These are phyloP conservation scores for Rhynchonycteris naso DNA, from an alignment of 2,797 vertebrate species.

Conservation along the genomic window DNA sequence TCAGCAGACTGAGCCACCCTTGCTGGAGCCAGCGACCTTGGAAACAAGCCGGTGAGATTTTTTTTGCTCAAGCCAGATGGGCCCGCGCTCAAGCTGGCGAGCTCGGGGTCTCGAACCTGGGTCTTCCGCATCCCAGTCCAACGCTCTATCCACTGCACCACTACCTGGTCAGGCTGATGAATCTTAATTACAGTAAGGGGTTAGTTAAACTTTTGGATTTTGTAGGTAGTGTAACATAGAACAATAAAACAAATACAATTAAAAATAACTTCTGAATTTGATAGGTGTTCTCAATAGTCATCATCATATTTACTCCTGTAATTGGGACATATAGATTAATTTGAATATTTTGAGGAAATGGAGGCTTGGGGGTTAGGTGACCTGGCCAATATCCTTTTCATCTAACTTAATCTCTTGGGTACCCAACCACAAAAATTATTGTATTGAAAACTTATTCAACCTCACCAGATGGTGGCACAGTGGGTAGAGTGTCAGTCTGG, in stretches of 20 bases:
- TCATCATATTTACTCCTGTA: background rate
- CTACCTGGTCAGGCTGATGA: no score
- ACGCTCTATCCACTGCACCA: no score
- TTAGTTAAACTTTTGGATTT: constrained; percentile 29
- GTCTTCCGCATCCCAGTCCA: no score
- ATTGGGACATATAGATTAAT: background rate
- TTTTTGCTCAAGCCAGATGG: no score
- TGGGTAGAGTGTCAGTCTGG: no score
- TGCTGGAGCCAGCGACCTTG: no score
- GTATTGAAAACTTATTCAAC: constrained; percentile 1
- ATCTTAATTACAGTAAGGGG: background rate
- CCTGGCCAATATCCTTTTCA: background rate
- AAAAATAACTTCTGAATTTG: background rate
- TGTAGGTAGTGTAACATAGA: background rate
- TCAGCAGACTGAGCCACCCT: no score
- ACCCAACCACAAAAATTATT: background rate
- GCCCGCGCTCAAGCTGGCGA: no score
- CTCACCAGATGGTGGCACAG: no score
- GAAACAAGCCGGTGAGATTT: no score
- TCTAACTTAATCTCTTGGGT: background rate
- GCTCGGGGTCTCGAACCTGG: no score
- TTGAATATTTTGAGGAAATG: background rate
- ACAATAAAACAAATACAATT: background rate
- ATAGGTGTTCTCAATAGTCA: constrained; percentile 29
- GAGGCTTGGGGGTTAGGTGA: background rate